A percentile compares a stretch with the other conserved stretches of the same genome.
Evolutionary conservation across 2,797 vertebrate species (phyloP).

Genomic region (Mergus octosetaceus): DNA sequence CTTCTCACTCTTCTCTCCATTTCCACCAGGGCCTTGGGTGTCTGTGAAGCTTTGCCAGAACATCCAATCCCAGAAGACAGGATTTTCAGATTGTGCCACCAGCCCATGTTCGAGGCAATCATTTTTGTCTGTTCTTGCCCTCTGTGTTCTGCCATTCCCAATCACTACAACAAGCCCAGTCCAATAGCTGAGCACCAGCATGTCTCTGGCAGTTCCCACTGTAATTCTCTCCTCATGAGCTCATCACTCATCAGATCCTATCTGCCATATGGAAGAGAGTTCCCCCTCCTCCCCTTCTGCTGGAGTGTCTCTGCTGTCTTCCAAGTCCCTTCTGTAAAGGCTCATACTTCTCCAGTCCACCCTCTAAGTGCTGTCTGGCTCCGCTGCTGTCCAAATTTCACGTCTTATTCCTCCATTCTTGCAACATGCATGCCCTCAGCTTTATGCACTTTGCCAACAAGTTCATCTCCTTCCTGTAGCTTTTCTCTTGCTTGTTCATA

Average conservation of each 20-base stretch:
- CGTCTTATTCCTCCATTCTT: background rate
- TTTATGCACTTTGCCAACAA: background rate
- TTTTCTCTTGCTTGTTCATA: background rate
- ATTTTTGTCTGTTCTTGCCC: rapidly evolving
- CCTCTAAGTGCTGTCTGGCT: background rate
- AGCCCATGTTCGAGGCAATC: background rate
- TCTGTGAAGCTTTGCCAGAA: background rate
- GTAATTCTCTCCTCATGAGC: background rate
- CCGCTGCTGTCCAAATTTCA: background rate
- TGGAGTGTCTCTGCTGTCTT: background rate
- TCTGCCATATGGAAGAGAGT: background rate
- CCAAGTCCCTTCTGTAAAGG: background rate
- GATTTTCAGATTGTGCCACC: background rate
- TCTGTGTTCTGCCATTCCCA: background rate
- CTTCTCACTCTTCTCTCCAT: background rate
- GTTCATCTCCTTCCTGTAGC: background rate
- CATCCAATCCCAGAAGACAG: background rate
- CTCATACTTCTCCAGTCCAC: background rate
- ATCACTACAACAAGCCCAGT: background rate
- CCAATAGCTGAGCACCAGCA: background rate
- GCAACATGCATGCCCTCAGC: background rate
- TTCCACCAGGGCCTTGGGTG: background rate
- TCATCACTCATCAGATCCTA: background rate
- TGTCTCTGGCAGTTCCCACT: background rate
- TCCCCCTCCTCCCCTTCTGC: background rate